Conservation (phyloP, 2,113 vertebrate genomes). For the Pipa parva region DNA sequence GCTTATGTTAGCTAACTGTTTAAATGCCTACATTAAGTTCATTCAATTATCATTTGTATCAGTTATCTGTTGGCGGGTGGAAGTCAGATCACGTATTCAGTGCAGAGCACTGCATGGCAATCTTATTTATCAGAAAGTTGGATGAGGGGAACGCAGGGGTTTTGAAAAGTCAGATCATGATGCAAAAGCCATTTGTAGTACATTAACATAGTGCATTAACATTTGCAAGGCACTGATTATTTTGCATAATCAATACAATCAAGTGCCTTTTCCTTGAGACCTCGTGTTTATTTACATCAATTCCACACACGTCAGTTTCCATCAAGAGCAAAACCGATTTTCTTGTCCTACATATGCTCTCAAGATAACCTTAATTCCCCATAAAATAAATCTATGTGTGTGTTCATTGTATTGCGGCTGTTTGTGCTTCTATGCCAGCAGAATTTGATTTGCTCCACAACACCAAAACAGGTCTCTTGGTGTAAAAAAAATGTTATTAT, state of each 20-base stretch:
- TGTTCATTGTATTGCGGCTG: slow-evolving; percentile 37
- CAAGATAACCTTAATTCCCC: slow-evolving; percentile 59
- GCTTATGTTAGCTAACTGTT: slow-evolving; percentile 44
- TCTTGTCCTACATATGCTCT: slow-evolving; percentile 59
- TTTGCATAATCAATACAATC: slow-evolving; percentile 71
- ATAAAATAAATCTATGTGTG: slow-evolving; percentile 48
- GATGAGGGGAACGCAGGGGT: slow-evolving; percentile 15
- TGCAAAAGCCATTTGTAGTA: slow-evolving; percentile 46
- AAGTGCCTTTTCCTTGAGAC: slow-evolving; percentile 62
- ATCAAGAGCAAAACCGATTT: slow-evolving; percentile 67
- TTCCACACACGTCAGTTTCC: slow-evolving; percentile 60
- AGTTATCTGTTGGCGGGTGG: slow-evolving; percentile 44
- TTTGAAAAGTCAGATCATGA: slow-evolving; percentile 37
- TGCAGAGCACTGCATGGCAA: slow-evolving; percentile 7
- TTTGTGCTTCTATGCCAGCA: slow-evolving; percentile 38
- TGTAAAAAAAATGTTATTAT: slow-evolving; percentile 38
- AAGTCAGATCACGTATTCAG: slow-evolving; percentile 21
- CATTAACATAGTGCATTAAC: slow-evolving; percentile 61
- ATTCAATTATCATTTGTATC: slow-evolving; percentile 50
- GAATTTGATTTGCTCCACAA: slow-evolving; percentile 31
- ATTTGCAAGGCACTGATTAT: slow-evolving; percentile 61
- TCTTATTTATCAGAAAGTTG: slow-evolving; percentile 39
- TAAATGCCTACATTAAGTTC: slow-evolving; percentile 41
- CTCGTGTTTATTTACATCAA: slow-evolving; percentile 68
- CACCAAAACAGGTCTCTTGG: slow-evolving; percentile 39